Evolutionary conservation across 2,113 vertebrate species (phyloP), one percentile per base, ranked within the genome.

Genomic region (Amia ocellicauda): DNA sequence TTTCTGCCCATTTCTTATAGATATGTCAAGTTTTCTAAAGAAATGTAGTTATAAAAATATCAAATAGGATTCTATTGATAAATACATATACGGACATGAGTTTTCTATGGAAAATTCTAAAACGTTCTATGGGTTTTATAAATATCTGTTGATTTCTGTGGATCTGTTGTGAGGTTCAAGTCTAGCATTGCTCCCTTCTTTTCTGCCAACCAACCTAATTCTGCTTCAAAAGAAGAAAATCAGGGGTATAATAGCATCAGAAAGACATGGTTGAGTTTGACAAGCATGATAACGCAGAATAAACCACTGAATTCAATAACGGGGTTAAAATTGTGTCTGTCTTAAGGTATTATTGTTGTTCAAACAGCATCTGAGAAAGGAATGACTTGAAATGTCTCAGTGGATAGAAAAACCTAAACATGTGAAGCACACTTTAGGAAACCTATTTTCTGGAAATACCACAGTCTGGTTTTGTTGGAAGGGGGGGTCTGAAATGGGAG

Each of bases 11-110:
- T 81, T 83, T 80, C 69, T 74, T 81, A 68, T 72, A 83, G 80
- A 86, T 86, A 85, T 87, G 78, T 85, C 77, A 81, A 80, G 74
- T 77, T 78, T 83, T 85, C 74, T 53, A 80, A 76, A 84, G 76
- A 80, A 83, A 80, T 83, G 78, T 77, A 75, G 81, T 84, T 81
- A 78, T 81, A 85, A 80, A 86, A 83, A 77, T 76, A 74, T 80
- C 82, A 81, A 79, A 85, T 75, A 80, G 82, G 31, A 36, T 7
- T 36, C 31, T 36, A 80, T 78, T 86, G 78, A 85, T 19, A 45
- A n/a, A 45, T 66, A 64, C 70, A 70, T 42, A 68, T 70, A 53
- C 80, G 77, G 31, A 80, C 71, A 81, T 70, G 77, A 72, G 40
- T 74, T 79, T 78, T 76, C 69, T 76, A 69, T 79, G 73, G 74